Base-by-base conservation (phyloP, 2,888 invertebrate species). In the Oscheius sp. region DNA sequence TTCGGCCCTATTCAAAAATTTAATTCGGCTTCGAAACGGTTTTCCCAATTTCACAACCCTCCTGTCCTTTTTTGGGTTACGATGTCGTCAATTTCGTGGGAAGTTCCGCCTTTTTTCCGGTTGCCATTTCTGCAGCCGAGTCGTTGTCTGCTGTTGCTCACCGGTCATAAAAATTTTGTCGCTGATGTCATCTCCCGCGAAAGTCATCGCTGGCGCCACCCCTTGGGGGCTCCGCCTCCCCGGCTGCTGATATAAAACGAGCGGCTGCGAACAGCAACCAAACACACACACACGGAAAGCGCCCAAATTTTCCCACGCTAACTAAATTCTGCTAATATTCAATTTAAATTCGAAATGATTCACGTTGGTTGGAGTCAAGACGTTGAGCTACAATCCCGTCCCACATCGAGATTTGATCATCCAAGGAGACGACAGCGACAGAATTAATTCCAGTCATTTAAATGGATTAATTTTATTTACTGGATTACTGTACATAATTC, bases 341-440 rank as follows among this genome's bases (percentile, higher is more conserved):
- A 23, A 23, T 21, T 23, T n/a, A 9, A 9, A 45, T 45, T 45
- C 9, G 35, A 27, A 27, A 66, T 66, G 66, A 49, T 66, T 29
- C 66, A 66, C 18, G 49, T 66, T 66, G 66, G 66, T 29, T 66
- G 66, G 66, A 49, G 49, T 16, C 46, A 49, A 16, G 66, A 66
- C 29, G 66, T 52, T 29, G 66, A 66, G 18, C 52, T 66, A 16
- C 66, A 66, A 66, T 23, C 66, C n/a, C 49, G 52, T 9, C 66
- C 66, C 52, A 21, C 49, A 12, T 16, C 66, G 21, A 21, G 66
- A 25, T 66, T 66, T 27, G 52, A 66, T 23, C 46, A 45, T 25
- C 23, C 46, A 3, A 43, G 46, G 63, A 43, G 43, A 35, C 35
- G 35, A n/a, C n/a, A n/a, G 46, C 16, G 45, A 41, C 41, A 21